Conservation (phyloP, 1,140 invertebrate species). For the Cotesia typhae region DNA sequence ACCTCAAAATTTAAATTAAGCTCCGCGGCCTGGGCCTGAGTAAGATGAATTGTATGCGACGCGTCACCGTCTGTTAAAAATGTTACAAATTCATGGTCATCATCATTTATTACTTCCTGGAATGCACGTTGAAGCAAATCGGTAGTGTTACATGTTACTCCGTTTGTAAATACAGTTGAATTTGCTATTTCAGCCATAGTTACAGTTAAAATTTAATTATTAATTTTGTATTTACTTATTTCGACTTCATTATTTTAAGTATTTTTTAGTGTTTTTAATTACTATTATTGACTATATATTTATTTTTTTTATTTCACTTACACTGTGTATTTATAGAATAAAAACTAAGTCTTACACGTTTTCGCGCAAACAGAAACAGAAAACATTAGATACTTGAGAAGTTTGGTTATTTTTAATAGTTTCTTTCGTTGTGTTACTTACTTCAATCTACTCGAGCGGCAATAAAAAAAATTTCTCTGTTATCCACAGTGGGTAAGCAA, state of each 20-base stretch:
- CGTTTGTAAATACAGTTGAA: slow-evolving; percentile 52
- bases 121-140: slow-evolving; percentile 57
- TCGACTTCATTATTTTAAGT: neutral
- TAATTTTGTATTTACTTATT: neutral
- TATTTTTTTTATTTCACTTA: slow-evolving; percentile 13
- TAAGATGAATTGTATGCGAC: slow-evolving; percentile 50
- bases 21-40: slow-evolving; percentile 49
- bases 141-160: slow-evolving; percentile 44
- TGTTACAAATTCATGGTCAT: slow-evolving; percentile 52
- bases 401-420: neutral
- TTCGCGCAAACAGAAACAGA: slow-evolving; percentile 45
- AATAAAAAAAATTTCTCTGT: no score
- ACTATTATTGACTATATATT: neutral
- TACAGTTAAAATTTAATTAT: slow-evolving; percentile 14
- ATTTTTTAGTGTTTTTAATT: neutral
- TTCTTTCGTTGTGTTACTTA: no score
- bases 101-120: slow-evolving; percentile 47
- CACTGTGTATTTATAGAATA: neutral
- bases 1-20: slow-evolving; percentile 54
- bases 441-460: no score
- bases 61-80: slow-evolving; percentile 49
- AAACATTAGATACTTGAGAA: slow-evolving; percentile 22
- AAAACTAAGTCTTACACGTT: slow-evolving; percentile 31
- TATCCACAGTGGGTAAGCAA: no score
- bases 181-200: slow-evolving; percentile 52